phyloP scores from a whole-genome alignment of 2,888 invertebrate genomes.

The Amblyjoppa proteus region DNA sequence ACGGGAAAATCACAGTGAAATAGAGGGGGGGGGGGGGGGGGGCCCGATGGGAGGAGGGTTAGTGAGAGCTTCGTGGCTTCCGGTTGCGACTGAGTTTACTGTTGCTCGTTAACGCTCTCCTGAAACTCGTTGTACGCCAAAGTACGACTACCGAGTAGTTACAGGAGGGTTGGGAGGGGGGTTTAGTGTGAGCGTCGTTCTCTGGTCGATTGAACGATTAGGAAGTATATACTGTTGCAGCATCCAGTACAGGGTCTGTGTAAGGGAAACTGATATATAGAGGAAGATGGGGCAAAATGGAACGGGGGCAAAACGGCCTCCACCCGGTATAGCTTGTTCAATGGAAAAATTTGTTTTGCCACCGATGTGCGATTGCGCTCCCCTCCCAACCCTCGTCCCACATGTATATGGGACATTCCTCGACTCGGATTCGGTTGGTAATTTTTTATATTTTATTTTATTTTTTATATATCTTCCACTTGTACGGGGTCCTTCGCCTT shows the following conservation, averaged over 20 bases:
- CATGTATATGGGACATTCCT: too few species aligned
- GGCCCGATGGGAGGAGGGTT: neutral
- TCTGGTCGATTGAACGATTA: constrained; percentile 66
- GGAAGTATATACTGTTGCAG: constrained; percentile 35
- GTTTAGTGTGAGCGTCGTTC: constrained; percentile 28
- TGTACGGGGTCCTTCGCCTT: too few species aligned
- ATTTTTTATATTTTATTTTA: too few species aligned
- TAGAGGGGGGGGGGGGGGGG: neutral
- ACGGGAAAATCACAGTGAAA: constrained; percentile 30
- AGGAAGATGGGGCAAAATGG: too few species aligned
- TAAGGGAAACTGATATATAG: too few species aligned
- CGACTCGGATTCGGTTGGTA: too few species aligned
- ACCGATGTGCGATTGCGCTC: too few species aligned
- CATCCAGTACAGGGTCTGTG: neutral
- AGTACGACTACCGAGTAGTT: constrained; percentile 51
- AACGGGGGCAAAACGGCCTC: too few species aligned
- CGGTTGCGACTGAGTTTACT: constrained; percentile 53
- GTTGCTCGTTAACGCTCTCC: constrained; percentile 57
- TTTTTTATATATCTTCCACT: too few species aligned
- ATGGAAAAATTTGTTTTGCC: too few species aligned
- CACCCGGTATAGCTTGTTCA: too few species aligned
- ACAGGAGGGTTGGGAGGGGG: neutral
- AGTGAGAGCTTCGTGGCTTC: constrained; percentile 46
- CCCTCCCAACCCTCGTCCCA: too few species aligned
- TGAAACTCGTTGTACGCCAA: constrained; percentile 56